A percentile compares a stretch with the other conserved stretches of the same genome.
Evolutionary conservation across 2,888 invertebrate species (phyloP).

Genomic region (Hofmannophila pseudospretella): DNA sequence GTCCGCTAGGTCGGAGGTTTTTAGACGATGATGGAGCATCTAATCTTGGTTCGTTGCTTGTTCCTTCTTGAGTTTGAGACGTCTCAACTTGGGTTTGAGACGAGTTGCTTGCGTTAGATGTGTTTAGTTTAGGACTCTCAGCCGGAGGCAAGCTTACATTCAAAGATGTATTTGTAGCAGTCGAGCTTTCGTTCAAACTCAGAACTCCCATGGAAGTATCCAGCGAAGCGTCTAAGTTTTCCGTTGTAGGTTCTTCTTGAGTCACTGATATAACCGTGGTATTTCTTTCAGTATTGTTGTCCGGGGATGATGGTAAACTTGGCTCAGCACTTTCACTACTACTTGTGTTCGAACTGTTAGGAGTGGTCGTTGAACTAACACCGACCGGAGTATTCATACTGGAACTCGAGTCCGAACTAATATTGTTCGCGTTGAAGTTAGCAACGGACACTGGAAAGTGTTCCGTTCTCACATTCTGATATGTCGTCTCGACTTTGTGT

Average conservation of each 20-base stretch:
- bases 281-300: conserved; percentile 50
- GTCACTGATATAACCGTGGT: conserved; percentile 29
- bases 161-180: conserved; percentile 65
- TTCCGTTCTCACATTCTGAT: conserved; percentile 53
- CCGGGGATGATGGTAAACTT: conserved; percentile 83
- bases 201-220: conserved; percentile 61
- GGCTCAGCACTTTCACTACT: conserved; percentile 85
- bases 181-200: conserved; percentile 65
- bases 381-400: conserved; percentile 80
- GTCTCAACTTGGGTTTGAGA: conserved; percentile 21
- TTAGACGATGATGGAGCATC: conserved; percentile 61
- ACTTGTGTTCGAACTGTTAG: conserved; percentile 84
- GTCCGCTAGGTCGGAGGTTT: conserved; percentile 41
- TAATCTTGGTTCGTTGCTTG: conserved; percentile 36
- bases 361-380: conserved; percentile 82
- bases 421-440: conserved; percentile 54
- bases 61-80: neutral
- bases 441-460: conserved; percentile 46
- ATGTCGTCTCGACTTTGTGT: conserved; percentile 50
- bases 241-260: conserved; percentile 37
- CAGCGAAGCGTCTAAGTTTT: conserved; percentile 33
- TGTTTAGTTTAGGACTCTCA: conserved; percentile 57
- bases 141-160: conserved; percentile 62
- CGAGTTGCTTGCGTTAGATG: conserved; percentile 25
- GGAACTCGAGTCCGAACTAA: conserved; percentile 83